Conservation (phyloP, 2,113 vertebrate genomes). For the Catharus fuscescens region DNA sequence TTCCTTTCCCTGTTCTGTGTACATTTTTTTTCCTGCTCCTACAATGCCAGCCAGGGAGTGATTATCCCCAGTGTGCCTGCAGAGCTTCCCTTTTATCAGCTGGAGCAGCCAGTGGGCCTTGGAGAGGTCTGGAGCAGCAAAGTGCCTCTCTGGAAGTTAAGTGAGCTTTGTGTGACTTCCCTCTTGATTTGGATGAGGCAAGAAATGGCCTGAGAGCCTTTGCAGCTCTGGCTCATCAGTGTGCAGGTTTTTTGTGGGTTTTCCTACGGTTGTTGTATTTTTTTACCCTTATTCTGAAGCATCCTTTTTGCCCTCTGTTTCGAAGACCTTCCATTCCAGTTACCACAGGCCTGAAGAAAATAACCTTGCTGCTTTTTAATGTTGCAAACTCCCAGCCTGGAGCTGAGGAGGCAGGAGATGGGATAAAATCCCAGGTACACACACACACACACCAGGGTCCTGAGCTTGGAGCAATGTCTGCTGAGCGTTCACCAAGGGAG, state of each 20-base stretch:
- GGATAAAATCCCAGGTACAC: background rate
- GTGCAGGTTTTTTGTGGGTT: background rate
- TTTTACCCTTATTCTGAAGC: background rate
- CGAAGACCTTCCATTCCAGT: background rate
- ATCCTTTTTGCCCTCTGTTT: background rate
- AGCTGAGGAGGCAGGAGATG: background rate
- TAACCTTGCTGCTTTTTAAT: background rate
- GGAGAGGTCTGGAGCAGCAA: constrained; percentile 13
- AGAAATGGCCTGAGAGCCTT: background rate
- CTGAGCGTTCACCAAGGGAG: background rate
- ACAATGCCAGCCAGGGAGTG: background rate
- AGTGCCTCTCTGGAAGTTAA: constrained; percentile 34
- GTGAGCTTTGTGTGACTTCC: constrained; percentile 44
- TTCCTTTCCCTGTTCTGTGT: background rate
- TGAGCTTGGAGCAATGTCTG: background rate
- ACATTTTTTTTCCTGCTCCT: background rate
- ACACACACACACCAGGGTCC: fast-evolving
- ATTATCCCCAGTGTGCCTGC: background rate
- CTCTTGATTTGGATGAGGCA: background rate
- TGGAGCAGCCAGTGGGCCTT: background rate
- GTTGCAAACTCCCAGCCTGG: background rate
- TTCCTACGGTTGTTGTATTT: fast-evolving
- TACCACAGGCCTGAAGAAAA: background rate
- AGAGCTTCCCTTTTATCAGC: background rate
- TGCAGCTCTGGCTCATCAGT: background rate